Conservation (phyloP, 2,797 vertebrate species). For the Poeciliopsis presidionis region DNA sequence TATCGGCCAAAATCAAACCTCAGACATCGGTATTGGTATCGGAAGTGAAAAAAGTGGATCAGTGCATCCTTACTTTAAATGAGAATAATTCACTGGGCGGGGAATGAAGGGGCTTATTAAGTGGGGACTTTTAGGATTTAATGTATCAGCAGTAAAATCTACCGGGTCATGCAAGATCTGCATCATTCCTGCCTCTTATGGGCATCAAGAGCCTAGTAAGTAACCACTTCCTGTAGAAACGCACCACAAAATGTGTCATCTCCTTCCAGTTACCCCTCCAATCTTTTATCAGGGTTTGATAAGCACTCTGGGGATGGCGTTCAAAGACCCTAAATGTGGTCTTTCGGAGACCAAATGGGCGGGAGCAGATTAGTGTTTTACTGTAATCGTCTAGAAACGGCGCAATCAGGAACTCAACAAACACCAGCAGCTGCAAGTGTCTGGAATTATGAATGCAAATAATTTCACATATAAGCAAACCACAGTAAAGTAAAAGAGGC, state of each 20-base stretch:
- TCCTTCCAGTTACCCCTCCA: slow-evolving; percentile 55
- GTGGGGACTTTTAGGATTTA: slow-evolving; percentile 53
- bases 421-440: not conserved
- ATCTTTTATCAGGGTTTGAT: slow-evolving; percentile 49
- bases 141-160: slow-evolving; percentile 59
- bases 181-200: slow-evolving; percentile 44
- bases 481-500: not conserved
- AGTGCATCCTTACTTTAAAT: not conserved
- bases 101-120: not conserved
- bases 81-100: not conserved
- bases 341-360: slow-evolving; percentile 13
- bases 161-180: slow-evolving; percentile 48
- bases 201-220: slow-evolving; percentile 51
- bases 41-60: no score
- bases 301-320: slow-evolving; percentile 40
- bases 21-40: no score
- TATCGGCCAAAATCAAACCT: no score
- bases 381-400: slow-evolving; percentile 42
- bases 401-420: slow-evolving; percentile 18
- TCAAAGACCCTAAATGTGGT: slow-evolving; percentile 17
- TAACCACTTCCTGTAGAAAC: slow-evolving; percentile 73
- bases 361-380: not conserved
- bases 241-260: slow-evolving; percentile 46
- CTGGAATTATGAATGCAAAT: not conserved
- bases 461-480: not conserved